Evolutionary conservation across 2,888 invertebrate genomes (phyloP).

Genomic region (Timandra comae): DNA sequence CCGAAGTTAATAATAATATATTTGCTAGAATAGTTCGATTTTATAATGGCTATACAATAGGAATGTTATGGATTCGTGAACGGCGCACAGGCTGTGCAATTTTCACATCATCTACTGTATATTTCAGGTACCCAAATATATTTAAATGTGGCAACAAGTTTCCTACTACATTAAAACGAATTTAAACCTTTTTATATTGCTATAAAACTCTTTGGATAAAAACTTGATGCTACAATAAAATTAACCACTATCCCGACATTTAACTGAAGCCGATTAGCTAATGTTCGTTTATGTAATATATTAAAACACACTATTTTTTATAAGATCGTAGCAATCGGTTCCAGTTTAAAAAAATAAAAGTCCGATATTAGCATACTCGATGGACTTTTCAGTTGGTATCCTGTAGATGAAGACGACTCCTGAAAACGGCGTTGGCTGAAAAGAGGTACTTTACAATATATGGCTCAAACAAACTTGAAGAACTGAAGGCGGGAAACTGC

Average conservation of each 20-base stretch:
- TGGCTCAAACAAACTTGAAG: conserved; percentile 36
- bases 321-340: conserved; percentile 30
- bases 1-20: conserved; percentile 1
- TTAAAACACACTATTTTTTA: neutral
- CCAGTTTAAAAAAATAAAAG: conserved; percentile 34
- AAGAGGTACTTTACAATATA: conserved; percentile 71
- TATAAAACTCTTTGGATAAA: conserved; percentile 12
- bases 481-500: conserved; percentile 25
- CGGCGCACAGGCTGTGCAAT: conserved; percentile 44
- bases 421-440: conserved; percentile 22
- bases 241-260: conserved; percentile 41
- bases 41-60: conserved; percentile 18
- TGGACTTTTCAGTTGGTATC: conserved; percentile 74
- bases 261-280: conserved; percentile 42
- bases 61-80: conserved; percentile 37
- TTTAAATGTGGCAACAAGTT: conserved; percentile 50
- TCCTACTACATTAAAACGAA: conserved; percentile 6
- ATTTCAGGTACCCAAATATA: conserved; percentile 67
- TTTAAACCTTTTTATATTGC: conserved; percentile 3
- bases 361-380: conserved; percentile 64
- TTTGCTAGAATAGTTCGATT: neutral
- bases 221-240: conserved; percentile 41
- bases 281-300: conserved; percentile 24
- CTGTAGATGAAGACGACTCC: conserved; percentile 38
- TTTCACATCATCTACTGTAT: conserved; percentile 64